A percentile compares a stretch with the other conserved stretches of the same genome.
These are phyloP conservation scores for Phyllotis vaccarum DNA, from an alignment of 2,797 vertebrate species.

Conservation along the genomic window DNA sequence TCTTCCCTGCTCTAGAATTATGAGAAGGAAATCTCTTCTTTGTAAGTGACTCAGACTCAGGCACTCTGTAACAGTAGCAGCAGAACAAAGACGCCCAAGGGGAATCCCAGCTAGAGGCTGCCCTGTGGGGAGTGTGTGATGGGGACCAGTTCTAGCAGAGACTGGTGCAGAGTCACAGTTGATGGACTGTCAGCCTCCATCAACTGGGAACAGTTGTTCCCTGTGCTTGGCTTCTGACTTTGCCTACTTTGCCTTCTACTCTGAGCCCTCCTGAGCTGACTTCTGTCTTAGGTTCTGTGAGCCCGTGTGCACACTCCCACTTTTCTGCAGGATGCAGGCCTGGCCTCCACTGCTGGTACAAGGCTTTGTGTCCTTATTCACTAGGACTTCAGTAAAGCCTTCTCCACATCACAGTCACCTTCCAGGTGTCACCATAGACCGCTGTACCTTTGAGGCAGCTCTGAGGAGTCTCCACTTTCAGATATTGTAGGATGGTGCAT, in stretches of 20 bases:
- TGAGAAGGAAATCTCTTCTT: background rate
- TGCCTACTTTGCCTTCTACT: background rate
- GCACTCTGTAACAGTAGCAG: background rate
- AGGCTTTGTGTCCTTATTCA: background rate
- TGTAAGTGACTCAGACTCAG: background rate
- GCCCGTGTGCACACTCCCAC: accelerated
- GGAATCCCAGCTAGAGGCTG: background rate
- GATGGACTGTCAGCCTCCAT: too few species aligned
- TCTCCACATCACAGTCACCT: background rate
- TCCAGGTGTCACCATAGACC: background rate
- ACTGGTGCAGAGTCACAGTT: too few species aligned
- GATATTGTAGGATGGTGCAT: background rate
- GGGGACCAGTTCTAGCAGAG: background rate
- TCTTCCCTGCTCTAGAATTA: background rate
- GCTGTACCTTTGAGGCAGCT: background rate
- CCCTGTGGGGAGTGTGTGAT: background rate
- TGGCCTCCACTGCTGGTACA: background rate
- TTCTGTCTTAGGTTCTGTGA: background rate
- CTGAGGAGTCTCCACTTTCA: background rate
- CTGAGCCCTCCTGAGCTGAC: too few species aligned
- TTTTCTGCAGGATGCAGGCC: background rate
- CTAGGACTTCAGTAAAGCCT: background rate
- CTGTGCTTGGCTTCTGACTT: background rate
- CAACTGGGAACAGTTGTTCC: too few species aligned
- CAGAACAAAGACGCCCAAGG: background rate